Percentiles rank a stretch among this genome's conserved stretches.
phyloP scores from a whole-genome alignment of 1,140 invertebrate genomes.

The Uloborus diversus region DNA sequence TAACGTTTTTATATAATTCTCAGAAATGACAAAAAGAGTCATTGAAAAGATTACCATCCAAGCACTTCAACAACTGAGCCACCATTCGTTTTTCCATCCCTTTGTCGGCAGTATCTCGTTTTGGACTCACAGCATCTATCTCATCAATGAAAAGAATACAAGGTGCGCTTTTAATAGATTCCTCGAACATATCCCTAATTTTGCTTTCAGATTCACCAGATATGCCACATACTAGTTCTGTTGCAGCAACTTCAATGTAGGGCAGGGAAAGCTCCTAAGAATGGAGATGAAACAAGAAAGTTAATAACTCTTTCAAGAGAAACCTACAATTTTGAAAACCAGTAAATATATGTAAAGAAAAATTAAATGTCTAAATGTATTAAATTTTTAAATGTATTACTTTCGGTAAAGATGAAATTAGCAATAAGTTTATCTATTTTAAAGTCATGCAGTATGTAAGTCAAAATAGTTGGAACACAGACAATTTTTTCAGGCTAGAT shows the following conservation, averaged over 20 bases:
- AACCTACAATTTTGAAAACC: too few relatives aligned
- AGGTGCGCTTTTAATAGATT: slow-evolving; percentile 77
- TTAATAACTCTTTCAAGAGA: too few relatives aligned
- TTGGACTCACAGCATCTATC: slow-evolving; percentile 89
- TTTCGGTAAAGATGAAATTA: too few relatives aligned
- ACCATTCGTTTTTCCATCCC: slow-evolving; percentile 97
- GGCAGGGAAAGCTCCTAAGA: slow-evolving; percentile 73
- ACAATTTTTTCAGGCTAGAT: too few relatives aligned
- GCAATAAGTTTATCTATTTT: too few relatives aligned
- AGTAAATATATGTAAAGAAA: too few relatives aligned
- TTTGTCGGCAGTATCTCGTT: slow-evolving; percentile 83
- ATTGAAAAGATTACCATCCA: slow-evolving; percentile 75
- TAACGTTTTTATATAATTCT: neutral
- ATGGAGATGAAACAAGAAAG: too few relatives aligned
- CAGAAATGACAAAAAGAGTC: neutral
- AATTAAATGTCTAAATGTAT: too few relatives aligned
- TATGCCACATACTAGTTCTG: slow-evolving; percentile 89
- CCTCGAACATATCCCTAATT: slow-evolving; percentile 89
- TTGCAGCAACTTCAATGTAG: slow-evolving; percentile 84
- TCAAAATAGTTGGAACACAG: too few relatives aligned
- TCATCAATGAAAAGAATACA: slow-evolving; percentile 95
- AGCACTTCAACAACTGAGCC: slow-evolving; percentile 85
- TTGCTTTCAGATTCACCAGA: slow-evolving; percentile 95
- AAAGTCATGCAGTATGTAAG: too few relatives aligned
- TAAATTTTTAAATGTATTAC: too few relatives aligned